Base-by-base conservation (phyloP, 2,113 vertebrate genomes). In the Zeus faber region DNA sequence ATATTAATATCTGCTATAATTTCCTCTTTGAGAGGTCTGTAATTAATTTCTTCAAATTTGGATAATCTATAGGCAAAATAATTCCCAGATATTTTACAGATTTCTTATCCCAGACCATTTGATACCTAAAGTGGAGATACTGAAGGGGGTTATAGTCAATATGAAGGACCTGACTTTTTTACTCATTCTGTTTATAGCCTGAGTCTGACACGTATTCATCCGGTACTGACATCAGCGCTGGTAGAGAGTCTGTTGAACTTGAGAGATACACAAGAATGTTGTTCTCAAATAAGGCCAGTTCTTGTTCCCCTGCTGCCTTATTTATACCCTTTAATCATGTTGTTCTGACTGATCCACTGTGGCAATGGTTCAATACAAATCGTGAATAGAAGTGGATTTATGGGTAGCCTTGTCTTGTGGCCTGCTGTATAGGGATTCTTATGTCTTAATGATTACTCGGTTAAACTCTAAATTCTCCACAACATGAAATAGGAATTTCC, bases 311-410 rank as follows among this genome's bases (percentile, higher is more conserved):
- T 43, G 35, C 13, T 37, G 17, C 41, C 20, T 9, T 37, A 3
- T 37, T 37, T 6, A 37, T 37, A 37, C n/a, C 33, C 33, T 44
- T 6, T 44, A 17, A 40, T 40, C 37, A 3, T 40, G 13, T 44
- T 44, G 18, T 44, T 44, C 41, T 44, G 41, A 9, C 17, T 44
- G 21, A 44, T 21, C 6, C 41, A 44, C 21, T 44, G 41, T 6
- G 41, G 17, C 17, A 21, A 44, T 44, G 41, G 41, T 44, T 44
- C 17, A 44, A 21, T 21, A 21, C 3, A 44, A 44, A 44, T 44
- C 3, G 20, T 8, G 18, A 44, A 44, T 21, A 44, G 17, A 21
- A 44, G 2, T 21, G 41, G 41, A 44, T 8, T 20, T 44, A 44
- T 9, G 1, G 17, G 41, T 1, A 14, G n/a, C 2, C 41, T 8